Conservation (phyloP, 2,113 vertebrate genomes). For the Rostratula benghalensis region DNA sequence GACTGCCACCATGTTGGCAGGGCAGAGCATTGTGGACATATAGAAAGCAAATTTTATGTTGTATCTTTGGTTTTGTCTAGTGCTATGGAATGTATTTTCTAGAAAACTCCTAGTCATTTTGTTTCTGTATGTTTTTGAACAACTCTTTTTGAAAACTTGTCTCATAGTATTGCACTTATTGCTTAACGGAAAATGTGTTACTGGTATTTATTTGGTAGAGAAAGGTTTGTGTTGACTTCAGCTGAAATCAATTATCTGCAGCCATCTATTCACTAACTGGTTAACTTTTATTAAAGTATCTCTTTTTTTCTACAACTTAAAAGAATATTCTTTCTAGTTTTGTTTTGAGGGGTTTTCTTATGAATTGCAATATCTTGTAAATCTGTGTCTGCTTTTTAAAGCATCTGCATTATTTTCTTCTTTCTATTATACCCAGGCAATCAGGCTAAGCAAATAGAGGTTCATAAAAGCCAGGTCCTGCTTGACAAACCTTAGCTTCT, state of each 20-base stretch:
- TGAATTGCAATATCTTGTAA: background rate
- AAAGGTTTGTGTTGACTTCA: background rate
- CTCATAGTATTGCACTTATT: background rate
- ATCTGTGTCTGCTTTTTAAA: background rate
- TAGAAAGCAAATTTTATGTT: background rate
- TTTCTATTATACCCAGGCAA: background rate
- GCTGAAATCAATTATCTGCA: background rate
- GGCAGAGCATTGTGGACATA: background rate
- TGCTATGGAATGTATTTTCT: background rate
- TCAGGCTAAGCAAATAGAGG: too few relatives aligned
- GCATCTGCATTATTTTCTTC: background rate
- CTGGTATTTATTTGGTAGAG: background rate
- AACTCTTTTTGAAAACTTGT: background rate
- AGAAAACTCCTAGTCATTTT: background rate
- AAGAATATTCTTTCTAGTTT: background rate
- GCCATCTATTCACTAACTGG: background rate
- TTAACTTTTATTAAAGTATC: background rate
- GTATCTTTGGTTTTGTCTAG: background rate
- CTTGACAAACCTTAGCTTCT: too few relatives aligned
- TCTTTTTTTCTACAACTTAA: background rate
- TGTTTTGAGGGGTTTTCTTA: rapidly evolving
- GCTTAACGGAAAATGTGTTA: background rate
- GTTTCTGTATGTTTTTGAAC: background rate
- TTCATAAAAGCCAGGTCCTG: too few relatives aligned
- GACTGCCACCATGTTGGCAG: background rate